A percentile compares a stretch with the other conserved stretches of the same genome.
phyloP scores from a whole-genome alignment of 2,888 invertebrate genomes.

The Xanthorhoe spadicearia region DNA sequence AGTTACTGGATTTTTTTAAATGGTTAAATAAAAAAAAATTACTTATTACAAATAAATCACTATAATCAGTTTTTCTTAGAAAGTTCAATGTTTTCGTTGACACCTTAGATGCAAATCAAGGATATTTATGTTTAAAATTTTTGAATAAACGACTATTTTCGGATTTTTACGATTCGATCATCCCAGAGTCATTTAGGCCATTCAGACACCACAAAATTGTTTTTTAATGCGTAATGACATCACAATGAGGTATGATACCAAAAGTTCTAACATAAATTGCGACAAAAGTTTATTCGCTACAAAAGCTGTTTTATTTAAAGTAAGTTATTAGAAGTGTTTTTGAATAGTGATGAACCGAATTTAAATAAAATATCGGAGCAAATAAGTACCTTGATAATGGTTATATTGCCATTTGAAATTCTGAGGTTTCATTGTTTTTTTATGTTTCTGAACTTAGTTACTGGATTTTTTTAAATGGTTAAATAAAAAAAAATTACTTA shows the following conservation, averaged over 20 bases:
- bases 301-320: slow-evolving; percentile 14
- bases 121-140: background rate
- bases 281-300: slow-evolving; percentile 20
- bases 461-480: too few species aligned
- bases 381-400: slow-evolving; percentile 1
- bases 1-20: too few species aligned
- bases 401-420: background rate
- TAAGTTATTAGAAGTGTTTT: slow-evolving; percentile 1
- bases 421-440: background rate
- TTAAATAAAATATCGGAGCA: background rate
- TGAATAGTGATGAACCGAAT: slow-evolving; percentile 2
- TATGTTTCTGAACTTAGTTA: background rate
- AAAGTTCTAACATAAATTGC: too few species aligned
- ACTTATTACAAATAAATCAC: too few species aligned
- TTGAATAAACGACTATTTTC: slow-evolving; percentile 9
- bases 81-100: background rate
- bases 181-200: slow-evolving; percentile 39
- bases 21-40: too few species aligned
- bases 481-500: too few species aligned
- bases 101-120: background rate
- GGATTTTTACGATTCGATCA: slow-evolving; percentile 31
- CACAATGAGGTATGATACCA: slow-evolving; percentile 46
- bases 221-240: slow-evolving; percentile 54
- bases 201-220: slow-evolving; percentile 41
- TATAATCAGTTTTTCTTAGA: background rate